Evolutionary conservation across 1,140 invertebrate genomes (phyloP).

Genomic region (Pseudachorutes palmiensis): DNA sequence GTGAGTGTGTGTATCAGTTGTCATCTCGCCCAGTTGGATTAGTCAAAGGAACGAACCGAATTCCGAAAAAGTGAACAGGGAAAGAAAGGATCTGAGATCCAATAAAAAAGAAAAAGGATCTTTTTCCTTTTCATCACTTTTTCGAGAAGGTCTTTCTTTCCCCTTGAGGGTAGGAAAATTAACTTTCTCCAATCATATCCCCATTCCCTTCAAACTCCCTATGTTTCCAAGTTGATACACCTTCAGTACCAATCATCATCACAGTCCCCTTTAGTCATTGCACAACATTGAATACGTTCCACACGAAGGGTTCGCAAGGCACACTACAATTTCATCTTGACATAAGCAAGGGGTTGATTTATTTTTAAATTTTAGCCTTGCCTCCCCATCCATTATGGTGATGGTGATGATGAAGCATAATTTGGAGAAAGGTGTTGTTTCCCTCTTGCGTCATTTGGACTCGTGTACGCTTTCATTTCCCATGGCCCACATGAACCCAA

Average conservation of each 20-base stretch:
- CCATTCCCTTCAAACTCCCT: not conserved
- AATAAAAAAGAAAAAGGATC: not conserved
- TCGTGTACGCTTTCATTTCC: not conserved
- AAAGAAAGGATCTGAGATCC: not conserved
- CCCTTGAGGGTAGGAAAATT: constrained; percentile 1
- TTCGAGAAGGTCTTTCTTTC: not conserved
- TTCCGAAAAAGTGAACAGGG: not conserved
- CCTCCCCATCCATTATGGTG: no score
- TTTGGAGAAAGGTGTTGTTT: no score
- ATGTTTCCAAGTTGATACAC: not conserved
- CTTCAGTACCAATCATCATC: not conserved
- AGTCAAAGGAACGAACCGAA: not conserved
- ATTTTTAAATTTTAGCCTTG: no score
- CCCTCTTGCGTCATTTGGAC: no score
- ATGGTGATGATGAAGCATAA: no score
- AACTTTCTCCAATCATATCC: constrained; percentile 13
- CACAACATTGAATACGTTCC: no score
- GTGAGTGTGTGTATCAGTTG: no score
- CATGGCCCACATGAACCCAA: not conserved
- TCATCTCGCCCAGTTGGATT: no score
- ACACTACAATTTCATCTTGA: no score
- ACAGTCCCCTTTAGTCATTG: not conserved
- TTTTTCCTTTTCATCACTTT: not conserved
- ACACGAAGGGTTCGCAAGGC: no score
- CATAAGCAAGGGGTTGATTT: no score